phyloP scores from a whole-genome alignment of 92 coral and sea anemone genomes.

The Epizoanthus illoricatus region DNA sequence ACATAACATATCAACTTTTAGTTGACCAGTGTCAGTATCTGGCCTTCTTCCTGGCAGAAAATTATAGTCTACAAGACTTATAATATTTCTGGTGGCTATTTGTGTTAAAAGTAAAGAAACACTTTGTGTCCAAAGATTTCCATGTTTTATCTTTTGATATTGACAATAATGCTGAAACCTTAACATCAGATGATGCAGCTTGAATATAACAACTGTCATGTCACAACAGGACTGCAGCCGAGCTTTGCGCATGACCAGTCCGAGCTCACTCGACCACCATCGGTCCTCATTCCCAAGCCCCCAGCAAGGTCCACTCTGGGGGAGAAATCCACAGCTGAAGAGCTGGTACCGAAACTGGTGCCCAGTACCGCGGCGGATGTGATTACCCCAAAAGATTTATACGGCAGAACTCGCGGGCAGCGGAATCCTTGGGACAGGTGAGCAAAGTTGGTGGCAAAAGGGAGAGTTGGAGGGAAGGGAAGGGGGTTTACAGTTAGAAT shows the following conservation, averaged over 20 bases:
- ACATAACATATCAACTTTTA: too few relatives aligned
- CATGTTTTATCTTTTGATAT: too few relatives aligned
- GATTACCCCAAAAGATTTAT: not conserved
- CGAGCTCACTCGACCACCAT: not conserved
- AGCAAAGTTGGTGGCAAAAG: not conserved
- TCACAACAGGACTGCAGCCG: not conserved
- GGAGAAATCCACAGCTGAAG: not conserved
- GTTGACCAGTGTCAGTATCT: too few relatives aligned
- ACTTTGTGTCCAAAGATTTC: too few relatives aligned
- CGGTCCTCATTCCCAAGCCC: not conserved
- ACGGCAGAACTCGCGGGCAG: not conserved
- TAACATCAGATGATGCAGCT: too few relatives aligned
- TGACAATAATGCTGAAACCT: too few relatives aligned
- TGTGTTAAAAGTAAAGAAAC: too few relatives aligned
- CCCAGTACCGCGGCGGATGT: not conserved
- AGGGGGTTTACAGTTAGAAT: too few relatives aligned
- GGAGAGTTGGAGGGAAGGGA: too few relatives aligned
- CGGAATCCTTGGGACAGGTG: conserved; percentile 1
- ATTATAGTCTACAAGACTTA: too few relatives aligned
- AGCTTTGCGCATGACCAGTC: not conserved
- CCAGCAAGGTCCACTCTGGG: not conserved
- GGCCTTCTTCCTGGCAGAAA: too few relatives aligned
- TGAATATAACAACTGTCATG: not conserved
- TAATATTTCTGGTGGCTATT: too few relatives aligned
- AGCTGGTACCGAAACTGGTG: not conserved